Base-by-base conservation (phyloP, 2,888 invertebrate species). In the Pardosa pseudoannulata region DNA sequence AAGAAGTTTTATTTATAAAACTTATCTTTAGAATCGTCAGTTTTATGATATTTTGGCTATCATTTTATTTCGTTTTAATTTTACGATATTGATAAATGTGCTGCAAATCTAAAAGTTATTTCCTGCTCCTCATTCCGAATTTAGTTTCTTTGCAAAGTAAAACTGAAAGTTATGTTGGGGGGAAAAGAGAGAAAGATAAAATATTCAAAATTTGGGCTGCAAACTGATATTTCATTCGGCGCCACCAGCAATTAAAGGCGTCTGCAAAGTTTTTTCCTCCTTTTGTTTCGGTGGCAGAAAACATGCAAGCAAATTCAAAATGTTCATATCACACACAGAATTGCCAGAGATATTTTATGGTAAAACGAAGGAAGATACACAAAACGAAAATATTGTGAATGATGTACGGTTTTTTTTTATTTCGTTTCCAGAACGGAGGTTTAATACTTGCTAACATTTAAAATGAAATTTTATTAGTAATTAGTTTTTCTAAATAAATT, bases 171-270 rank as follows among this genome's bases (percentile, higher is more conserved):
- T 56, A 56, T 56, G 19, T 16, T 16, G 23, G 23, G 56, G n/a
- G 23, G 19, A 1, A 2, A 46, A 23, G 16, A 23, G 23, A 23
- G 56, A 23, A 56, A 56, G 56, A 56, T 56, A 56, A 56, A 56
- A 56, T 56, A 56, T 56, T 56, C 19, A 56, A 56, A 56, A 56
- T 23, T 56, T 2, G 56, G 23, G 56, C 56, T 19, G 56, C 56
- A 56, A 56, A 56, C 56, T 56, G 56, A 19, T 56, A 56, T 56
- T 56, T 56, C 56, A 56, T 56, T 16, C 56, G 56, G 56, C 56
- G 56, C 56, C 56, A 56, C 56, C 56, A 19, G 56, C 56, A 56
- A 56, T 56, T 56, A 56, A 16, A 56, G 19, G 23, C 23, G 56
- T 56, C 56, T 56, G 23, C 36, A 23, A 56, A 19, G 16, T 56